Conservation (phyloP, 2,888 invertebrate species). For the Mesochorus sp. region DNA sequence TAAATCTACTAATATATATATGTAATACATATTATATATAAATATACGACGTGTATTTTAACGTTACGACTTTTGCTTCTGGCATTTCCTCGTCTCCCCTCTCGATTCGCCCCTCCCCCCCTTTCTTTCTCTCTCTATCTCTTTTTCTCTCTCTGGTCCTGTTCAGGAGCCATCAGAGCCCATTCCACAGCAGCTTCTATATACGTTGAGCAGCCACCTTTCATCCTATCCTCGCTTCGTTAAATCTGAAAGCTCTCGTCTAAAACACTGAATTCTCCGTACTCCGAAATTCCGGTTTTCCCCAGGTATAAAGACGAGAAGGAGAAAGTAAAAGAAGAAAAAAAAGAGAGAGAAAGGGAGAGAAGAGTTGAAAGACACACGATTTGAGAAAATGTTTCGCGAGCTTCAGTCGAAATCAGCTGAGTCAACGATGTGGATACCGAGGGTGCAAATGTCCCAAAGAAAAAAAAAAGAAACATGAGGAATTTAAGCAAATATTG, state of each 20-base stretch:
- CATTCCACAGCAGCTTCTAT: background rate
- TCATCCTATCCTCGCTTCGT: constrained; percentile 61
- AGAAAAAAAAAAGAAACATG: background rate
- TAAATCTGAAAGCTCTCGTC: constrained; percentile 60
- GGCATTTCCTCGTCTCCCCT: constrained; percentile 14
- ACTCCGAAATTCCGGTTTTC: constrained; percentile 11
- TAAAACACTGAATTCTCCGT: constrained; percentile 55
- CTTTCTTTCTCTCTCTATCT: background rate
- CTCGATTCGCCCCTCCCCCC: constrained; percentile 19
- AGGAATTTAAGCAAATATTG: background rate
- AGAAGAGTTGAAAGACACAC: background rate
- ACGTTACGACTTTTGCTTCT: constrained; percentile 49
- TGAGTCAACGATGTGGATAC: too few species aligned
- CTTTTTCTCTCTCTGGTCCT: background rate
- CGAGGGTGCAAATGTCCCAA: too few species aligned
- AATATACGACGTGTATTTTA: constrained; percentile 23
- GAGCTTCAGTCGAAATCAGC: background rate
- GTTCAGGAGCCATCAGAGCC: background rate
- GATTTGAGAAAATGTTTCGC: background rate
- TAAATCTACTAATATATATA: too few species aligned
- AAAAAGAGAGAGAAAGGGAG: background rate
- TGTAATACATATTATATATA: too few species aligned
- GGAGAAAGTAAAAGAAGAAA: background rate
- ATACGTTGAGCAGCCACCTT: constrained; percentile 41
- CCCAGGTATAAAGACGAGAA: background rate